A percentile compares a stretch with the other conserved stretches of the same genome.
phyloP scores from a whole-genome alignment of 2,888 invertebrate species.

The Ischnus inquisitorius region DNA sequence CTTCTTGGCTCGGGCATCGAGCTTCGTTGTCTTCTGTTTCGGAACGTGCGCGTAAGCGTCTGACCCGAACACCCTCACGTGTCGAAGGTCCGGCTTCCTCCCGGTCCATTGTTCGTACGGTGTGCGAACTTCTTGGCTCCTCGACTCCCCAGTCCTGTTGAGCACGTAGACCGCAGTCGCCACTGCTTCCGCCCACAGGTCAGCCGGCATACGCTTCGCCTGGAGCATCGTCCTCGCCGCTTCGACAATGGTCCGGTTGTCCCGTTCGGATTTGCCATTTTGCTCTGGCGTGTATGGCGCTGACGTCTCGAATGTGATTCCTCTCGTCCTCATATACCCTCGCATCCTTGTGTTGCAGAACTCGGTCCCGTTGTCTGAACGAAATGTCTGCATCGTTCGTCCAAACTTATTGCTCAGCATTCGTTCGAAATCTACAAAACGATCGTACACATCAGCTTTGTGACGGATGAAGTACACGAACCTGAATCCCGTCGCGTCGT shows the following conservation, averaged over 20 bases:
- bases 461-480: conserved; percentile 55
- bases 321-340: conserved; percentile 34
- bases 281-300: conserved; percentile 63
- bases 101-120: conserved; percentile 55
- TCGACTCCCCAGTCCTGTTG: conserved; percentile 16
- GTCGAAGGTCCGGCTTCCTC: too few species aligned
- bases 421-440: conserved; percentile 44
- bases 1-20: conserved; percentile 57
- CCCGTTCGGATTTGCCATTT: conserved; percentile 52
- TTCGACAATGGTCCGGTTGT: conserved; percentile 53
- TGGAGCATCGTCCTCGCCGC: conserved; percentile 54
- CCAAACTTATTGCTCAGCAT: conserved; percentile 56
- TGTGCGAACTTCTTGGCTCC: neutral
- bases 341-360: conserved; percentile 56
- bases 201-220: conserved; percentile 13
- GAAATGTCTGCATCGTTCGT: conserved; percentile 46
- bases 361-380: conserved; percentile 61
- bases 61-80: conserved; percentile 70
- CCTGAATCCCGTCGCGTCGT: too few species aligned
- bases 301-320: conserved; percentile 51
- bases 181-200: too few species aligned
- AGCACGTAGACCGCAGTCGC: conserved; percentile 41
- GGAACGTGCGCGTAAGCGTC: conserved; percentile 70
- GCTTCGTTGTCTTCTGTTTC: conserved; percentile 63
- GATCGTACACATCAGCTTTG: conserved; percentile 61